Base-by-base conservation (phyloP, 2,797 vertebrate genomes). In the Atherinosoma microstoma region DNA sequence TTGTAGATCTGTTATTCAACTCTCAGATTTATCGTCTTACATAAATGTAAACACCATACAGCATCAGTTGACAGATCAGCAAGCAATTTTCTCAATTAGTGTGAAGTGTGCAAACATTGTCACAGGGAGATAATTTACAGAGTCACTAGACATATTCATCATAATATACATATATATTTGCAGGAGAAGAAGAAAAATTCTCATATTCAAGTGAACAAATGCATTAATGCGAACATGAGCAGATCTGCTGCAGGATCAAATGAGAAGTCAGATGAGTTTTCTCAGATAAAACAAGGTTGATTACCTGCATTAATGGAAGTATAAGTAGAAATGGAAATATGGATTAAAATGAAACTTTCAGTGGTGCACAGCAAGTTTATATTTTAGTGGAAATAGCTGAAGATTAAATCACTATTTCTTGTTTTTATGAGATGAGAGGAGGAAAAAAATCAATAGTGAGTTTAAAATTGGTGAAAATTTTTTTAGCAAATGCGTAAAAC, bases 251-350 rank as follows among this genome's bases (percentile, higher is more conserved):
- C 72, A 56, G 49, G 65, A 71, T 74, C 67, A 57, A 76, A 82
- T 72, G 76, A 85, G 69, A 38, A 78, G 67, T 80, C 29, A 65
- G 78, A 79, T 78, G 73, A 83, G 74, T 83, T 86, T 87, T 75
- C 83, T 76, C 75, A 70, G 74, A 61, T 59, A 70, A 63, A 90
- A 84, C 79, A 82, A 87, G 75, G 84, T 80, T 74, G 76, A 79
- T 88, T 87, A 87, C 78, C 65, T 73, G 64, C 67, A 75, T 86
- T 84, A 84, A 85, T 86, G 76, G 69, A 66, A 74, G 67, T 77
- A 47, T 76, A 12, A 35, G 64, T 76, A 69, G 58, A 70, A 83
- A 78, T 73, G 58, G 64, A 85, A 67, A 70, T 61, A 77, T 61
- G 64, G 75, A 89, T 80, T 77, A 67, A 80, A 75, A 62, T 40